phyloP scores from a whole-genome alignment of 2,888 invertebrate genomes.

The Alcis repandata region DNA sequence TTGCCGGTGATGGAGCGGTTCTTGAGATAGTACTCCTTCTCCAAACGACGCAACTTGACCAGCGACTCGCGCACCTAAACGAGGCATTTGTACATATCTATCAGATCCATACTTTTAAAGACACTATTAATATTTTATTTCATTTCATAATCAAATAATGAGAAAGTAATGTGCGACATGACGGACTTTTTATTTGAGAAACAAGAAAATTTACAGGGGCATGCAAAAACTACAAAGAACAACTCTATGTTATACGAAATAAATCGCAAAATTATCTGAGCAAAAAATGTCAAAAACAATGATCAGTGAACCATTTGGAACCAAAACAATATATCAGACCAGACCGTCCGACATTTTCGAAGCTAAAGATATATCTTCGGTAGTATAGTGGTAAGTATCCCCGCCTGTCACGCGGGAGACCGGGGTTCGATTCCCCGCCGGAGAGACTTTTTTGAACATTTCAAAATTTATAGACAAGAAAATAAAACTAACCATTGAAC shows the following conservation, averaged over 20 bases:
- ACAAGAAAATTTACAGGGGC: too few species aligned
- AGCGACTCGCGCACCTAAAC: conserved; percentile 88
- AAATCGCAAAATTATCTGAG: too few species aligned
- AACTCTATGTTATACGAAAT: too few species aligned
- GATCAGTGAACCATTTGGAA: background rate
- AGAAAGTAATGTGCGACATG: too few species aligned
- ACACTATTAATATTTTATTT: too few species aligned
- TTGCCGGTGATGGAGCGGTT: conserved; percentile 92
- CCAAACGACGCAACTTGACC: conserved; percentile 93
- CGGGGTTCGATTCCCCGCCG: conserved; percentile 88
- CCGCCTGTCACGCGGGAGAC: conserved; percentile 88
- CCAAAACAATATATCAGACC: background rate
- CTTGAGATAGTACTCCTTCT: conserved; percentile 95
- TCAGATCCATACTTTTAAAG: too few species aligned
- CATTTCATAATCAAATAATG: too few species aligned
- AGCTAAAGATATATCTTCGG: conserved; percentile 66
- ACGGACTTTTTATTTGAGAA: too few species aligned
- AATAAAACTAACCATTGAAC: too few species aligned
- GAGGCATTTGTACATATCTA: background rate
- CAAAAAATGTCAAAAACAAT: background rate
- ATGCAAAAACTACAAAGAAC: too few species aligned
- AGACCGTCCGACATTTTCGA: conserved; percentile 20
- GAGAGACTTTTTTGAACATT: conserved; percentile 57
- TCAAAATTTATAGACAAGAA: background rate
- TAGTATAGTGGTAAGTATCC: conserved; percentile 87